These are phyloP conservation scores for Lipotes vexillifer DNA, from an alignment of 2,113 vertebrate genomes.

Conservation along the genomic window DNA sequence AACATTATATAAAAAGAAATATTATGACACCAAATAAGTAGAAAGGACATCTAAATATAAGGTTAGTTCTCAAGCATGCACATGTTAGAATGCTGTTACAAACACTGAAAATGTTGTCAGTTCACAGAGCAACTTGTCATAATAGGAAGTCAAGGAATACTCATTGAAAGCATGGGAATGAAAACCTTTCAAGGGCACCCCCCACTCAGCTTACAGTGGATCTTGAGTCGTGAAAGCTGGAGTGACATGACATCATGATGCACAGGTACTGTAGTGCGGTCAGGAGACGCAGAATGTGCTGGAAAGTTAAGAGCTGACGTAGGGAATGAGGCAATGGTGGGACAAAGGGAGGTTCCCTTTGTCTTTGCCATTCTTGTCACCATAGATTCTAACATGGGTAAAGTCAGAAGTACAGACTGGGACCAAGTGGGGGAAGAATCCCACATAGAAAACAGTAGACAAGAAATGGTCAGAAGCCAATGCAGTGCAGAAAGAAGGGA, in stretches of 20 bases:
- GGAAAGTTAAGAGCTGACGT: no score
- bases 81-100: background rate
- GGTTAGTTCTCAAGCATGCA: background rate
- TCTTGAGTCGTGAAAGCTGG: background rate
- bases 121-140: background rate
- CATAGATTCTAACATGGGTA: no score
- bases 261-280: rapidly evolving
- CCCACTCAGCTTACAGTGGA: background rate
- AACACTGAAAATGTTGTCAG: background rate
- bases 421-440: background rate
- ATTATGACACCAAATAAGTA: background rate
- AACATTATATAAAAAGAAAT: background rate
- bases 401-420: background rate
- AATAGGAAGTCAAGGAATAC: background rate
- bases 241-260: background rate
- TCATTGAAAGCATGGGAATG: background rate
- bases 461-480: background rate
- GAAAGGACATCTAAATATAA: background rate
- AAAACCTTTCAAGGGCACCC: background rate
- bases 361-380: background rate
- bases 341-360: background rate
- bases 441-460: background rate
- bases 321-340: background rate
- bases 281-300: rapidly evolving
- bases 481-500: rapidly evolving